Evolutionary conservation across 2,888 invertebrate genomes (phyloP).

Genomic region (Pristionchus fissidentatus): DNA sequence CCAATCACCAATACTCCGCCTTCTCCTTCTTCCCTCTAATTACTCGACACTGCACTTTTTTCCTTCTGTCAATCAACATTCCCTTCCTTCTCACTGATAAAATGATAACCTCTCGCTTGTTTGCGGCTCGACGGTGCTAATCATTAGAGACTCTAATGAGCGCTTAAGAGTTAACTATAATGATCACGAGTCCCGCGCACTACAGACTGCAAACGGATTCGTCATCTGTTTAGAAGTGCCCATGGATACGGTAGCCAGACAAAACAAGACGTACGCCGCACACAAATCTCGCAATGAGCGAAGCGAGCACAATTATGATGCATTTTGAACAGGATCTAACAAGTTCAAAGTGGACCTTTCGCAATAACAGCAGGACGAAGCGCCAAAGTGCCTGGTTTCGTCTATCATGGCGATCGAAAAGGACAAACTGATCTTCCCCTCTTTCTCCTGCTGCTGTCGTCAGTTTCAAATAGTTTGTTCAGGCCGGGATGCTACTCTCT

Average conservation of each 20-base stretch:
- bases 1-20: no score
- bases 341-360: background rate
- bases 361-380: background rate
- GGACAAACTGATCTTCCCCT: background rate
- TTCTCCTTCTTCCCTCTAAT: conserved; percentile 15
- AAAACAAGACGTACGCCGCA: no score
- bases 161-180: background rate
- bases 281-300: no score
- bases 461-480: conserved; percentile 25
- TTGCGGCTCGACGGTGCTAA: no score
- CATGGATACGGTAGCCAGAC: no score
- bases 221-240: no score
- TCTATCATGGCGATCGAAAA: no score
- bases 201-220: conserved; percentile 1
- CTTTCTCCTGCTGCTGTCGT: background rate
- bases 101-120: no score
- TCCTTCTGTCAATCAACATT: conserved; percentile 38
- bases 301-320: background rate
- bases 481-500: background rate
- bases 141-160: conserved; percentile 33
- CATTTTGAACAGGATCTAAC: no score
- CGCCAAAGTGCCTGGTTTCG: no score
- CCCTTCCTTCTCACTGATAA: conserved; percentile 30
- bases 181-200: background rate
- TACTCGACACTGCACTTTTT: conserved; percentile 38